A percentile compares a stretch with the other conserved stretches of the same genome.
phyloP scores from a whole-genome alignment of 2,113 vertebrate species.

The Cairina moschata region DNA sequence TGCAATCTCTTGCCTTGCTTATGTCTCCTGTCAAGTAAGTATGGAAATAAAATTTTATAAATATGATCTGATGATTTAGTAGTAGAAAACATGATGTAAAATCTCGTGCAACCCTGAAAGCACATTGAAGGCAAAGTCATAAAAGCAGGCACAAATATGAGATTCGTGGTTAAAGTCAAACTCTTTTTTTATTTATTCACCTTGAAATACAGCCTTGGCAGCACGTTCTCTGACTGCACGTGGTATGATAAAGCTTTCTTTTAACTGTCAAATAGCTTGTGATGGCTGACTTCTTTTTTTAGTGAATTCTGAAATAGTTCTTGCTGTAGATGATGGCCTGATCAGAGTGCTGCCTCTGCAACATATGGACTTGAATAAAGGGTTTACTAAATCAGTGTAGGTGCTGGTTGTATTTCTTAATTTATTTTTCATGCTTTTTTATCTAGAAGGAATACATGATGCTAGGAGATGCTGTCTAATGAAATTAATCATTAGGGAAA shows the following conservation, averaged over 20 bases:
- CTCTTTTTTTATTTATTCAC: background rate
- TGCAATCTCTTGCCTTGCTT: conserved; percentile 93
- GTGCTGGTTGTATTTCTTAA: rapidly evolving
- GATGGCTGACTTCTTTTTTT: background rate
- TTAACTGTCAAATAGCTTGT: background rate
- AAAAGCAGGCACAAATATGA: background rate
- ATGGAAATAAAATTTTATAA: background rate
- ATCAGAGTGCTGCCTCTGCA: background rate
- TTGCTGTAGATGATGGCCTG: rapidly evolving
- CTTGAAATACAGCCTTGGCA: background rate
- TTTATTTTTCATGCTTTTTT: background rate
- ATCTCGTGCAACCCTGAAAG: background rate
- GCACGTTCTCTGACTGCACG: background rate
- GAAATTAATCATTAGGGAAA: background rate
- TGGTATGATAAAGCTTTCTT: background rate
- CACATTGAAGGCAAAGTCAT: background rate
- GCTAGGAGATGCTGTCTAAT: background rate
- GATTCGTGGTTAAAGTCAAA: background rate
- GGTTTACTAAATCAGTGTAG: background rate
- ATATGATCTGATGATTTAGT: background rate
- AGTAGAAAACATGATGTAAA: background rate
- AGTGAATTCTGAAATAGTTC: background rate
- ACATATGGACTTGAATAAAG: background rate
- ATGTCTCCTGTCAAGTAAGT: conserved; percentile 92
- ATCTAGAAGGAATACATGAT: background rate